Percentiles rank a stretch among this genome's conserved stretches.
phyloP scores from a whole-genome alignment of 1,140 invertebrate species.

The Caenorhabditis inopinata region DNA sequence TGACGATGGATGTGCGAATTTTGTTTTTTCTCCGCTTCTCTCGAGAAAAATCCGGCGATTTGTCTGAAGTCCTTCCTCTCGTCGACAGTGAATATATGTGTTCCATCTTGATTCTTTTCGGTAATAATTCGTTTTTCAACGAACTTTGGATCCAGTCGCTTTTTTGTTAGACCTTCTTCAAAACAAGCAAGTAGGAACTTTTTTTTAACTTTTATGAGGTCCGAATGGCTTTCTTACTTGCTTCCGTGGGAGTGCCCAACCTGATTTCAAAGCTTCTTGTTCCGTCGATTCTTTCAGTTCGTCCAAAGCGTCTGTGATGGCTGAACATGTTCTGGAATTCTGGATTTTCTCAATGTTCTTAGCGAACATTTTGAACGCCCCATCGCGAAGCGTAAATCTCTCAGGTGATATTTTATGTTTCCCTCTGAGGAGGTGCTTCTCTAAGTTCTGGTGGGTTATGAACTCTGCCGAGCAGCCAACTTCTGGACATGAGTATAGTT shows the following conservation, averaged over 20 bases:
- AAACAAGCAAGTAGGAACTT: too few relatives aligned
- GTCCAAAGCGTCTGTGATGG: too few relatives aligned
- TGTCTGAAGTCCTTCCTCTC: neutral
- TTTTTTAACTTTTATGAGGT: too few relatives aligned
- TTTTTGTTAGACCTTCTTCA: too few relatives aligned
- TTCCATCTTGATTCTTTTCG: too few relatives aligned
- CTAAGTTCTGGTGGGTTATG: neutral
- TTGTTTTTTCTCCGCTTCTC: neutral
- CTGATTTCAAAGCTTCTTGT: neutral
- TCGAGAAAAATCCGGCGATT: too few relatives aligned
- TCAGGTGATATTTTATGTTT: neutral
- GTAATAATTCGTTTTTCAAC: too few relatives aligned
- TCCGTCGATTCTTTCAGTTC: too few relatives aligned
- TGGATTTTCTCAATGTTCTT: neutral
- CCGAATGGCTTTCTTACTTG: too few relatives aligned
- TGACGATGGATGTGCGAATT: too few relatives aligned
- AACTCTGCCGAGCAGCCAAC: neutral
- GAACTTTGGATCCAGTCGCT: too few relatives aligned
- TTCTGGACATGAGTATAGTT: neutral
- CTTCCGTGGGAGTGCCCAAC: neutral
- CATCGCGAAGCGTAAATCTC: neutral
- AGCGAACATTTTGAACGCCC: neutral
- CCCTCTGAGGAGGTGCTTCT: neutral
- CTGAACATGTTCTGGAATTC: neutral
- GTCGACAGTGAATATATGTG: too few relatives aligned